These are phyloP conservation scores for Diorhabda carinulata DNA, from an alignment of 1,140 invertebrate genomes.

Conservation along the genomic window DNA sequence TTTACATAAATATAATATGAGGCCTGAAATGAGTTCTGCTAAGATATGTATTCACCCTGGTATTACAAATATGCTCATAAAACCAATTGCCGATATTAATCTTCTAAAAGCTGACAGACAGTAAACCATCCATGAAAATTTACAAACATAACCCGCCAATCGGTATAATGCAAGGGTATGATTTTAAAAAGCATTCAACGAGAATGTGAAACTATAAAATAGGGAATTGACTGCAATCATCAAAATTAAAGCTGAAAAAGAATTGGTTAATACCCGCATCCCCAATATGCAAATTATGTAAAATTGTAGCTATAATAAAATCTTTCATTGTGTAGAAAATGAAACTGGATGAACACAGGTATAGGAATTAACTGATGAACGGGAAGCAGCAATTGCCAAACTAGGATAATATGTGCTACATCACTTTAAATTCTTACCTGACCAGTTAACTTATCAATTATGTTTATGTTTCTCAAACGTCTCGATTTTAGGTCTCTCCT, in stretches of 20 bases:
- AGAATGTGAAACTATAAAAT: constrained; percentile 36
- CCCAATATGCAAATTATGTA: constrained; percentile 41
- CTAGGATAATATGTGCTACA: too few species aligned
- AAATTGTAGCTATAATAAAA: constrained; percentile 42
- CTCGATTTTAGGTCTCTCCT: too few species aligned
- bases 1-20: too few species aligned
- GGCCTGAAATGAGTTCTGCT: too few species aligned
- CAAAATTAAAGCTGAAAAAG: constrained; percentile 32
- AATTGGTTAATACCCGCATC: constrained; percentile 27
- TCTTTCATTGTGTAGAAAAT: constrained; percentile 32
- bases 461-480: too few species aligned
- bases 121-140: constrained; percentile 1
- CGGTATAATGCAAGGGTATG: background rate
- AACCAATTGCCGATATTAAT: constrained; percentile 2
- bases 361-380: too few species aligned
- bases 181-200: constrained; percentile 5
- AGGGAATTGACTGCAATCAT: constrained; percentile 37
- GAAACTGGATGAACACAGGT: too few species aligned
- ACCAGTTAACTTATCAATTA: too few species aligned
- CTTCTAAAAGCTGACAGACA: constrained; percentile 1
- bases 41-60: background rate
- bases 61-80: background rate
- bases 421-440: too few species aligned
- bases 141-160: constrained; percentile 2
- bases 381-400: too few species aligned